Evolutionary conservation across 1,140 invertebrate species (phyloP).

Genomic region (Acromyrmex charruanus): DNA sequence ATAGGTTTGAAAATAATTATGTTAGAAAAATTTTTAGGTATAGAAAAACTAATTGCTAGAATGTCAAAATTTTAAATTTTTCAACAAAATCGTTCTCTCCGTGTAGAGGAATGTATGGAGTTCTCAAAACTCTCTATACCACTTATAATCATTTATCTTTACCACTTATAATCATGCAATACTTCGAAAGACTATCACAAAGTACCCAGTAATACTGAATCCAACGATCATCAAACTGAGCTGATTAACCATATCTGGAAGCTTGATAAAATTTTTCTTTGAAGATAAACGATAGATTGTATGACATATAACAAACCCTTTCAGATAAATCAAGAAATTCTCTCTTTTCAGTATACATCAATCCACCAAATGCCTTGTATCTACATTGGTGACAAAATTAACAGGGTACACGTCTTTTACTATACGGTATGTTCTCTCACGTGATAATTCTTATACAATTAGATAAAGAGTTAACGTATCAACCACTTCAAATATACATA

Average conservation of each 20-base stretch:
- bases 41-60: too few relatives aligned
- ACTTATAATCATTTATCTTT: background rate
- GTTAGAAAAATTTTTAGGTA: too few relatives aligned
- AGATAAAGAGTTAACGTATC: background rate
- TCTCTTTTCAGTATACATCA: conserved; percentile 52
- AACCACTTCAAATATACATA: background rate
- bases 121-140: background rate
- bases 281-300: background rate
- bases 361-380: conserved; percentile 39
- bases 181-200: background rate
- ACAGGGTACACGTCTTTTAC: conserved; percentile 46
- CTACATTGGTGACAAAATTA: conserved; percentile 18
- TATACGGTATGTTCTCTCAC: conserved; percentile 37
- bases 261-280: background rate
- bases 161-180: background rate
- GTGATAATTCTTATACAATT: background rate
- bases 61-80: too few relatives aligned
- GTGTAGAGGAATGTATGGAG: background rate
- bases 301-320: background rate
- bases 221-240: background rate
- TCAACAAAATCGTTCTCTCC: too few relatives aligned
- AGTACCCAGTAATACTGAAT: background rate
- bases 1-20: too few relatives aligned
- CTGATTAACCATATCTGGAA: background rate
- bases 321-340: background rate